Evolutionary conservation across 2,888 invertebrate genomes (phyloP), one percentile per base, ranked within the genome.

Genomic region (Aphrophora alni): DNA sequence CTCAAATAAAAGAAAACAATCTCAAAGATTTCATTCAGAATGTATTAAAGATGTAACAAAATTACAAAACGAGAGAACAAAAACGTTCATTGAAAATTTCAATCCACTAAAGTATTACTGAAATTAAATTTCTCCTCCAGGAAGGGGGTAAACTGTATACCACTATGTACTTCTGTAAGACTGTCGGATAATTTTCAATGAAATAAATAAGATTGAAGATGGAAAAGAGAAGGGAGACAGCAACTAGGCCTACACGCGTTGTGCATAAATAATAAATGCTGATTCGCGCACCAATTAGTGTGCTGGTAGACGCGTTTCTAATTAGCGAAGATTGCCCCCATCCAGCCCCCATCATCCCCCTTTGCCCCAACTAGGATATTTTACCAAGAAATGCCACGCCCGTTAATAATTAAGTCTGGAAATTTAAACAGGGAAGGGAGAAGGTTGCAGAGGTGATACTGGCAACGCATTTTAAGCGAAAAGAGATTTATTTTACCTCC

Each of bases 221-320:
- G 68, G 38, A 25, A 71, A 71, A 38, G 70, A 27, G 74, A 27
- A 69, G 78, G 24, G 69, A 68, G 77, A 38, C 38, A 77, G 81
- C n/a, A n/a, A n/a, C n/a, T n/a, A n/a, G n/a, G n/a, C 75, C 69
- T 38, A 70, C 81, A 78, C 73, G 73, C 71, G 81, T 78, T 70
- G 74, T 73, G 68, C 81, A 81, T 81, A 81, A 81, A 81, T 81
- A 81, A 81, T 81, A 81, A 81, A 81, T 72, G 81, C 78, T 81
- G 81, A 81, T 81, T 81, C 78, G 71, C 73, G 38, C 72, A 33
- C 78, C 78, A 78, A 78, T 78, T 78, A 78, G 78, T 59, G 59
- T 51, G 73, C 78, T 72, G 73, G 44, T 78, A 78, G 78, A 78
- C 78, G 78, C 73, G 78, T 78, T 71, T 78, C 78, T 78, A 78